Percentiles rank a stretch among this genome's conserved stretches.
Conservation (phyloP, 2,113 vertebrate species). For the Dipodomys spectabilis region DNA sequence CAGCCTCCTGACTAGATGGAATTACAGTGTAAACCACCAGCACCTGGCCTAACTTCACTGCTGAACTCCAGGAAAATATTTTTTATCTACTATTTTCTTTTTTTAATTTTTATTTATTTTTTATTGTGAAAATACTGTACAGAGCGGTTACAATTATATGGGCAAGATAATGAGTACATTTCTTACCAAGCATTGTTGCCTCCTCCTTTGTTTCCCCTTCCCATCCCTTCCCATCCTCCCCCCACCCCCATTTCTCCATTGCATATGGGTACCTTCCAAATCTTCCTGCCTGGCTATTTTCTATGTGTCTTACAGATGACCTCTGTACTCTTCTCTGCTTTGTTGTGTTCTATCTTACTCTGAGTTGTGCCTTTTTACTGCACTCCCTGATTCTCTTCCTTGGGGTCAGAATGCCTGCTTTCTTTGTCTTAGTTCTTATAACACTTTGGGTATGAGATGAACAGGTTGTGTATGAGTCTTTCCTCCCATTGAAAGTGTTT, state of each 20-base stretch:
- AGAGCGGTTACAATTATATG: too few species aligned
- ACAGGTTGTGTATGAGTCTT: neutral
- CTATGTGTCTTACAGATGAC: neutral
- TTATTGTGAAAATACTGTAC: too few species aligned
- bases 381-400: neutral
- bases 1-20: too few species aligned
- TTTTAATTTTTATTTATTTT: too few species aligned
- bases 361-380: neutral
- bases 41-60: neutral
- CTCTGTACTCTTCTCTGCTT: neutral
- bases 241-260: too few species aligned
- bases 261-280: neutral
- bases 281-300: neutral
- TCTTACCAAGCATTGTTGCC: too few species aligned
- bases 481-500: neutral
- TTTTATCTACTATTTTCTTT: neutral
- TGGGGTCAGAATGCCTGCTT: neutral
- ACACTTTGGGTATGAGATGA: neutral
- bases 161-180: too few species aligned
- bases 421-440: neutral
- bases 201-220: neutral
- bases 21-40: too few species aligned
- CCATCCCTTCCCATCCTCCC: too few species aligned
- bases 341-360: neutral
- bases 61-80: neutral